Conservation (phyloP, 1,140 invertebrate genomes). For the Zaprionus lachaisei region DNA sequence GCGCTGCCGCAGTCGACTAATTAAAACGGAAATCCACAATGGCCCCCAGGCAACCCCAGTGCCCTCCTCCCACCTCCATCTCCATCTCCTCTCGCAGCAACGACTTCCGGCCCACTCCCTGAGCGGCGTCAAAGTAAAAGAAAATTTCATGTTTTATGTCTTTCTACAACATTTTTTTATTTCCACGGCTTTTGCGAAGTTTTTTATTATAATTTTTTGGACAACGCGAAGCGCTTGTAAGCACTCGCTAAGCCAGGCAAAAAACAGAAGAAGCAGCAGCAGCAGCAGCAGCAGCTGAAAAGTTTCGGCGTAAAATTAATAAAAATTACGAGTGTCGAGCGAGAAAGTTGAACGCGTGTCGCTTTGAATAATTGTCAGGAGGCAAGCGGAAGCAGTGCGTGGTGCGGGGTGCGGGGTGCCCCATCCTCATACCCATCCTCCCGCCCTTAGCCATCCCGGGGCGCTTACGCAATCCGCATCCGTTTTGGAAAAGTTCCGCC, state of each 20-base stretch:
- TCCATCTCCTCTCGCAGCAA: neutral
- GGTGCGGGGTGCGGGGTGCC: neutral
- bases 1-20: slow-evolving; percentile 67
- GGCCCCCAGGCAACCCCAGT: slow-evolving; percentile 40
- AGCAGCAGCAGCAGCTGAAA: slow-evolving; percentile 16
- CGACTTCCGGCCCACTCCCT: slow-evolving; percentile 50
- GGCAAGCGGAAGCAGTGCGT: neutral
- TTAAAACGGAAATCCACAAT: slow-evolving; percentile 82
- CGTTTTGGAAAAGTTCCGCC: slow-evolving; percentile 3
- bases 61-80: neutral
- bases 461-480: slow-evolving; percentile 4
- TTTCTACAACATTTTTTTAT: slow-evolving; percentile 38
- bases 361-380: slow-evolving; percentile 61
- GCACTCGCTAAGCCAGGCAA: slow-evolving; percentile 63
- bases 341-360: slow-evolving; percentile 56
- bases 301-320: slow-evolving; percentile 76
- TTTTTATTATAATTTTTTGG: slow-evolving; percentile 78
- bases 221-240: slow-evolving; percentile 73
- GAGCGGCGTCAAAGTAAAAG: slow-evolving; percentile 72
- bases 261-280: slow-evolving; percentile 5
- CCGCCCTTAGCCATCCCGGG: neutral
- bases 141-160: slow-evolving; percentile 61
- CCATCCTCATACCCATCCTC: neutral
- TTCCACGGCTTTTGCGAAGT: slow-evolving; percentile 41
- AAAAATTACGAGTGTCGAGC: slow-evolving; percentile 72